These are phyloP conservation scores for Pardosa pseudoannulata DNA, from an alignment of 2,888 invertebrate genomes.

Conservation along the genomic window DNA sequence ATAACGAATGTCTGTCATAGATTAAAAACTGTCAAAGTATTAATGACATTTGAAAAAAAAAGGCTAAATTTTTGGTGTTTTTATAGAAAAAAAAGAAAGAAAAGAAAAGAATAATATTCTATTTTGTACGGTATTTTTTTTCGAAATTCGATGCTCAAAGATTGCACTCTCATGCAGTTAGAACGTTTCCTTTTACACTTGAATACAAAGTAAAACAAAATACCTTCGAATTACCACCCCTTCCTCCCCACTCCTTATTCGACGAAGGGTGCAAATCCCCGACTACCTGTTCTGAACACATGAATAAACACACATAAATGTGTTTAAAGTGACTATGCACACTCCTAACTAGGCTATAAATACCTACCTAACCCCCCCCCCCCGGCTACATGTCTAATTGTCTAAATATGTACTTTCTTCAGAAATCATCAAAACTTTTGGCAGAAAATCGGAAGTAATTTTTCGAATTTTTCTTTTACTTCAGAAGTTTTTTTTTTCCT, in stretches of 20 bases:
- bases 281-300: background rate
- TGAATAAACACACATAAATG: background rate
- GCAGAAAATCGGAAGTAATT: too few species aligned
- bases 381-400: too few species aligned
- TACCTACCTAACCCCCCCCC: too few species aligned
- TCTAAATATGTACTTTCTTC: too few species aligned
- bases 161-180: slow-evolving; percentile 12
- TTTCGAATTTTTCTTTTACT: too few species aligned
- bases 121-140: background rate
- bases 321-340: background rate
- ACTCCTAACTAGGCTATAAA: background rate
- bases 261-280: background rate
- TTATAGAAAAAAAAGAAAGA: background rate
- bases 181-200: background rate
- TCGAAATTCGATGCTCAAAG: background rate
- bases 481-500: too few species aligned
- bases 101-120: background rate
- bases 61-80: slow-evolving; percentile 7
- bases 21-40: slow-evolving; percentile 1
- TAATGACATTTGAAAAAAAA: background rate
- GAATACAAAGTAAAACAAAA: slow-evolving; percentile 1
- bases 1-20: background rate
- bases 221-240: background rate
- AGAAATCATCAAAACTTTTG: too few species aligned
- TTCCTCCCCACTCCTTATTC: background rate